A percentile compares a stretch with the other conserved stretches of the same genome.
phyloP scores from a whole-genome alignment of 2,797 vertebrate genomes.

The Mormyrus proboscirostris region DNA sequence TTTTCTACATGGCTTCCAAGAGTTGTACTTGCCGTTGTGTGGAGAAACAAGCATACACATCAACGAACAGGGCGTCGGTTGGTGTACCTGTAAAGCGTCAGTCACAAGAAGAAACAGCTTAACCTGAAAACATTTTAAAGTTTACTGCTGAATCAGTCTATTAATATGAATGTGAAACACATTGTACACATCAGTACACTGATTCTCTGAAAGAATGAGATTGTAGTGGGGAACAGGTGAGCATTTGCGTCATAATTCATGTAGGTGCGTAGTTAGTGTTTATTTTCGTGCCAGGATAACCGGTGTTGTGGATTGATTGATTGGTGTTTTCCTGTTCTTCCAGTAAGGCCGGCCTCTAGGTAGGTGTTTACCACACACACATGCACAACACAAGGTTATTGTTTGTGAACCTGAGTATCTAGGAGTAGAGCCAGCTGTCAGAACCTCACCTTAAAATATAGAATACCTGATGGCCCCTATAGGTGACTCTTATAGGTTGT shows the following conservation, averaged over 20 bases:
- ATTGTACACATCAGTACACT: not conserved
- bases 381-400: not conserved
- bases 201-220: not conserved
- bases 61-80: not conserved
- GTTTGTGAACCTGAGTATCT: not conserved
- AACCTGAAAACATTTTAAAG: not conserved
- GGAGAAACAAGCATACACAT: not conserved
- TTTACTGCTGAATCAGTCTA: not conserved
- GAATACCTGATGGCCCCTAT: not conserved
- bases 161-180: not conserved
- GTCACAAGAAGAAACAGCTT: not conserved
- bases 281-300: not conserved
- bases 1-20: not conserved
- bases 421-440: not conserved
- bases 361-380: not conserved
- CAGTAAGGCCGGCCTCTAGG: not conserved
- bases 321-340: not conserved
- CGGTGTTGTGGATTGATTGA: not conserved
- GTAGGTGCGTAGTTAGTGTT: not conserved
- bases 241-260: not conserved
- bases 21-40: not conserved
- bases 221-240: not conserved
- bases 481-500: not conserved
- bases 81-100: not conserved
- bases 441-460: not conserved